Percentiles rank a stretch among this genome's conserved stretches.
These are phyloP conservation scores for Lepidurus couesii DNA, from an alignment of 1,140 invertebrate genomes.

Conservation along the genomic window DNA sequence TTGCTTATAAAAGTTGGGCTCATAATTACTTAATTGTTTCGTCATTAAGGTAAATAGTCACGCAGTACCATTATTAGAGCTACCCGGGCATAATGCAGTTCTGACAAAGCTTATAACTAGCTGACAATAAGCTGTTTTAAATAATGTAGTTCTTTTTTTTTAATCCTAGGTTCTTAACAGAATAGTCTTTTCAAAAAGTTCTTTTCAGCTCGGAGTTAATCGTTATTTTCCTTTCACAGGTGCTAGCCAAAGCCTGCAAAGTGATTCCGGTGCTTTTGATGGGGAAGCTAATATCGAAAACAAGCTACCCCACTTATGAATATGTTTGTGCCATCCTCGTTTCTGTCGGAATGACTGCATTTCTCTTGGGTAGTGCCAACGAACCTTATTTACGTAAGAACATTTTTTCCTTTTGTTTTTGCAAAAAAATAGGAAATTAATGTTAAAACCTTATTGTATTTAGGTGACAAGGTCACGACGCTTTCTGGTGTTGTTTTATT, in stretches of 20 bases:
- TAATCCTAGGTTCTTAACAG: neutral
- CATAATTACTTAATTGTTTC: neutral
- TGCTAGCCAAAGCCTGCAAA: constrained; percentile 88
- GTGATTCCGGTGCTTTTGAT: constrained; percentile 98
- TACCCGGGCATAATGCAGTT: too few species aligned
- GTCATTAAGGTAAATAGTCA: neutral
- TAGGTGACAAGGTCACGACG: constrained; percentile 62
- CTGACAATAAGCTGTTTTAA: too few species aligned
- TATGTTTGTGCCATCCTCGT: constrained; percentile 85
- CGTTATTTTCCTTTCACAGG: constrained; percentile 49
- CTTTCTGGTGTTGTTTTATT: constrained; percentile 81
- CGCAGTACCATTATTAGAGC: neutral
- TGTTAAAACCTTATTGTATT: constrained; percentile 35
- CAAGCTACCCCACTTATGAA: constrained; percentile 84
- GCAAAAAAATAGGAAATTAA: too few species aligned
- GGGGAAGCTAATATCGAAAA: constrained; percentile 85
- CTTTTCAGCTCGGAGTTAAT: constrained; percentile 10
- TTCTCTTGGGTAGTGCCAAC: constrained; percentile 67
- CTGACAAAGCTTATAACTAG: too few species aligned
- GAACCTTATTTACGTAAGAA: constrained; percentile 44
- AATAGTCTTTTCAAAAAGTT: neutral
- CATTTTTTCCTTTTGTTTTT: neutral
- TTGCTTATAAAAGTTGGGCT: too few species aligned
- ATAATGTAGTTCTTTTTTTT: neutral
- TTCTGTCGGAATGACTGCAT: constrained; percentile 85